Conservation (phyloP, 2,797 vertebrate species). For the Sternotherus odoratus region DNA sequence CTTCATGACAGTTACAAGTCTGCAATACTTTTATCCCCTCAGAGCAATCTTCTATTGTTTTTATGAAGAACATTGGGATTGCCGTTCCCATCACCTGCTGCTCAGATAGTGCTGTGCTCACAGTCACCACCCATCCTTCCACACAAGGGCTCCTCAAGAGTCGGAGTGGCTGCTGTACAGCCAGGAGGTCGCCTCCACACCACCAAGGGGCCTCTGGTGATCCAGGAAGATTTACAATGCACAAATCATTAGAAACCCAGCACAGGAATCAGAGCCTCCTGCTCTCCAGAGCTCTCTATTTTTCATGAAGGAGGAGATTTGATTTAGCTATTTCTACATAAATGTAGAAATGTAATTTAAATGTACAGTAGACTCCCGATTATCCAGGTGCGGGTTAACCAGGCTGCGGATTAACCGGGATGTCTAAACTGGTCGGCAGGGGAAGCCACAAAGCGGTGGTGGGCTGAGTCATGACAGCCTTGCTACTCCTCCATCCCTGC, state of each 20-base stretch:
- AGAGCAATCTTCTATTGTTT: not conserved
- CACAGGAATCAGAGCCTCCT: not conserved
- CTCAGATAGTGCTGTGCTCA: not conserved
- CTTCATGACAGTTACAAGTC: not conserved
- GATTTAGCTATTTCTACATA: not conserved
- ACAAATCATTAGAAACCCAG: not conserved
- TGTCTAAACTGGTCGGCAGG: too few relatives aligned
- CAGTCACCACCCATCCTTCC: not conserved
- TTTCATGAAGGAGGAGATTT: not conserved
- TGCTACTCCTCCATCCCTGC: too few relatives aligned
- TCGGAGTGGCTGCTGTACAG: not conserved
- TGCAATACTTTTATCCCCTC: not conserved
- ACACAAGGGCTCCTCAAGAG: not conserved
- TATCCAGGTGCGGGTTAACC: too few relatives aligned
- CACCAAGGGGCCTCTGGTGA: not conserved
- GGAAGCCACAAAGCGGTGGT: too few relatives aligned
- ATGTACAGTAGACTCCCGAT: too few relatives aligned
- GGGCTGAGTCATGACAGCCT: too few relatives aligned
- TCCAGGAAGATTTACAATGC: not conserved
- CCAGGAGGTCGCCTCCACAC: not conserved
- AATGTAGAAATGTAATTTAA: too few relatives aligned
- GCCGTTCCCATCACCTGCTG: not conserved
- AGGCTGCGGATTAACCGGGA: too few relatives aligned
- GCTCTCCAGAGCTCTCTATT: not conserved
- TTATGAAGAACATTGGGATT: not conserved